A percentile compares a stretch with the other conserved stretches of the same genome.
Evolutionary conservation across 2,888 invertebrate species (phyloP).

Genomic region (Drosophila cognata): DNA sequence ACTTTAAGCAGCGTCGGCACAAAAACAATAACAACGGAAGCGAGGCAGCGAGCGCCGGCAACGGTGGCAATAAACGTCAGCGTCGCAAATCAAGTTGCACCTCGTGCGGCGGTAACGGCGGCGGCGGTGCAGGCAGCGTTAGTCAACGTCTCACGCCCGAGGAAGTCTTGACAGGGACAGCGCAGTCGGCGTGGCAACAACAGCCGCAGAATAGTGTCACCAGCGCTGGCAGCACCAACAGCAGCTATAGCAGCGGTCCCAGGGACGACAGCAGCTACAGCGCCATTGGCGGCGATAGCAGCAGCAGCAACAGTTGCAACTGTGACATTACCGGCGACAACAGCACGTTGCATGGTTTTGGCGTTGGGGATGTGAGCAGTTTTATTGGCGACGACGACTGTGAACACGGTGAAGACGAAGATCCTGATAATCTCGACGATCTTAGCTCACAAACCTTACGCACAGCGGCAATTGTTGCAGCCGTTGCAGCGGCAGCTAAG

Average conservation of each 20-base stretch:
- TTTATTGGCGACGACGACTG: conserved; percentile 76
- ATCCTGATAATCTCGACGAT: conserved; percentile 56
- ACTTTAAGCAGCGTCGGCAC: conserved; percentile 74
- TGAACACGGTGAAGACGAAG: conserved; percentile 57
- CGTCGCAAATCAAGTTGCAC: conserved; percentile 70
- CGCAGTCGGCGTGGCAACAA: conserved; percentile 64
- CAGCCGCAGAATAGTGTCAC: conserved; percentile 73
- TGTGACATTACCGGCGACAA: conserved; percentile 83
- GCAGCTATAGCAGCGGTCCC: conserved; percentile 67
- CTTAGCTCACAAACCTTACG: conserved; percentile 68
- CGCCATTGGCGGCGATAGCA: conserved; percentile 70
- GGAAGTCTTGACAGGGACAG: conserved; percentile 51
- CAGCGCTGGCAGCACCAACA: conserved; percentile 71
- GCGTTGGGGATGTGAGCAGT: conserved; percentile 79
- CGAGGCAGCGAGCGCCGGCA: conserved; percentile 24
- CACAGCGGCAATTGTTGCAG: conserved; percentile 75
- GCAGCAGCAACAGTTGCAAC: conserved; percentile 82
- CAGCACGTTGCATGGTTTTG: conserved; percentile 82
- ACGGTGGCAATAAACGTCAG: conserved; percentile 52
- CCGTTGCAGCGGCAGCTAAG: conserved; percentile 70
- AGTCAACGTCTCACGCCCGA: conserved; percentile 68
- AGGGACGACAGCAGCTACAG: conserved; percentile 69
- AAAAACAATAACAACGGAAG: conserved; percentile 66
- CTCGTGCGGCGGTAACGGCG: conserved; percentile 53
- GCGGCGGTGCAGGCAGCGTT: conserved; percentile 30